Percentiles rank a stretch among this genome's conserved stretches.
Conservation (phyloP, 2,888 invertebrate genomes). For the Polydrusus cervinus region DNA sequence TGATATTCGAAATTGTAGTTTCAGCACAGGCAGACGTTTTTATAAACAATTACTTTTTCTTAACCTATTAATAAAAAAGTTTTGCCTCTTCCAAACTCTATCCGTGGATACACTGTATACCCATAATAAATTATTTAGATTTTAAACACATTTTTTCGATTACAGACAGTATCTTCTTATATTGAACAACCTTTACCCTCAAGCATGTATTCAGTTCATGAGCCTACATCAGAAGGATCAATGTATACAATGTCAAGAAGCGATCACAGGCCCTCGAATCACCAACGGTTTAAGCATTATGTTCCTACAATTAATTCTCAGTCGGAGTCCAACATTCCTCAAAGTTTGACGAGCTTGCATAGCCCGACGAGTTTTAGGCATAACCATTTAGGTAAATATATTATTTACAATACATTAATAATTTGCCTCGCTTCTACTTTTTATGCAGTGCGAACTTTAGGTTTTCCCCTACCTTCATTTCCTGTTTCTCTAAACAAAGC, state of each 20-base stretch:
- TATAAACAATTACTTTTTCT: too few species aligned
- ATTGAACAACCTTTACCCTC: constrained; percentile 72
- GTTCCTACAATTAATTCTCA: constrained; percentile 67
- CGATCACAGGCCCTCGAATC: constrained; percentile 61
- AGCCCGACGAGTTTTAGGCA: constrained; percentile 69
- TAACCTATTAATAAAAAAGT: too few species aligned
- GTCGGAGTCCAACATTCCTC: constrained; percentile 71
- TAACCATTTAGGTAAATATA: constrained; percentile 63
- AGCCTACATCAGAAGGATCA: constrained; percentile 64
- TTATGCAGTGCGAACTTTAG: too few species aligned
- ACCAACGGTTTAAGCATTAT: constrained; percentile 63
- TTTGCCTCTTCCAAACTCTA: too few species aligned
- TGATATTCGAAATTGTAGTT: too few species aligned
- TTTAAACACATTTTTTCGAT: constrained; percentile 28
- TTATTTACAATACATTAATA: too few species aligned
- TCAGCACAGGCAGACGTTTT: too few species aligned
- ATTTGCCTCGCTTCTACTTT: too few species aligned
- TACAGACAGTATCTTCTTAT: constrained; percentile 63
- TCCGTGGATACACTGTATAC: too few species aligned
- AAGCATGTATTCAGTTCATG: constrained; percentile 70
- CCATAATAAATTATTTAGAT: too few species aligned
- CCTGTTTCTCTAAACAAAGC: too few species aligned
- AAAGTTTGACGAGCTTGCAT: constrained; percentile 64
- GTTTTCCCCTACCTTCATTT: too few species aligned
- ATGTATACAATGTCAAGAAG: constrained; percentile 64